Base-by-base conservation (phyloP, 2,113 vertebrate genomes). In the Lontra canadensis region DNA sequence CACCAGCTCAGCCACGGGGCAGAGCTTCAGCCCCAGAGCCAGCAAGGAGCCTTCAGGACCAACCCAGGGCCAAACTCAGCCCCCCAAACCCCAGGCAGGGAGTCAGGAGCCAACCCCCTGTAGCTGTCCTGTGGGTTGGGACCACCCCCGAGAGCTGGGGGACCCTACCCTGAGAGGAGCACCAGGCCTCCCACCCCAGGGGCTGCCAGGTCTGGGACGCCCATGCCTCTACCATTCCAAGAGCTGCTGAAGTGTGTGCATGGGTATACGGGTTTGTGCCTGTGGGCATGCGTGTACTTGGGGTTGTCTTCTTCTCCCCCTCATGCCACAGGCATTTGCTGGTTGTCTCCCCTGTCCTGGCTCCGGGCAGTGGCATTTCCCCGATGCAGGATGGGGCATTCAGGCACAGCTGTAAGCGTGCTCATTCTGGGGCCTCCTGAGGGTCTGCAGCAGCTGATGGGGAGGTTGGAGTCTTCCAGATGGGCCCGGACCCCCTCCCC, bases 261-360 rank as follows among this genome's bases (percentile, higher is more conserved):
- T 3, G 26, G 1, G 14, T 26, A 25, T 10, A 5, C 3, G 36
- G 10, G 4, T 18, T 14, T 63, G 11, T 4, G 11, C 23, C 11
- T 15, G 10, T 18, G 63, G 55, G 69, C 42, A 25, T 3, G 6
- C 31, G 1, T 12, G 59, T 17, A 7, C 17, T 1, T 57, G 47
- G 26, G 42, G 23, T 29, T 17, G 12, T 47, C 26, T 25, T 9
- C 2, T 61, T 55, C 9, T 84, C 49, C 63, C 15, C 4, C 78
- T 57, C 84, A 12, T 20, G 29, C 18, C 57, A 3, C 20, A 12
- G 25, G 26, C 39, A 25, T 34, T 34, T 36, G 69, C 13, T 10
- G 5, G 34, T 26, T 4, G 1, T 26, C 17, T 23, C 17, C 73
- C 87, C 69, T 42, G 39, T n/a, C 31, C 49, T 91, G 67, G 59